These are phyloP conservation scores for Mythimna impura DNA, from an alignment of 2,888 invertebrate genomes.

Conservation along the genomic window DNA sequence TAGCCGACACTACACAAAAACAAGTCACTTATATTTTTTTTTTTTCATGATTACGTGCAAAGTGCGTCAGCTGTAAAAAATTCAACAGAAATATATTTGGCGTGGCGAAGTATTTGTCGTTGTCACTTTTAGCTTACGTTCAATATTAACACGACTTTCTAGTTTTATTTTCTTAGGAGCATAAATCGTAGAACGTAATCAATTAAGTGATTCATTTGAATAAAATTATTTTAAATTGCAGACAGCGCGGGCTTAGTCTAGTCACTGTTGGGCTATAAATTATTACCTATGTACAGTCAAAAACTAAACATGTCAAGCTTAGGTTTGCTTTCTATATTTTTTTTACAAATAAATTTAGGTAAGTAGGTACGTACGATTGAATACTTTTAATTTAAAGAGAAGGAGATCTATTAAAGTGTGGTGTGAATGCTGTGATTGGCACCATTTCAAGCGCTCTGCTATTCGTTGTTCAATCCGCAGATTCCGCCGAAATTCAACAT, in stretches of 20 bases:
- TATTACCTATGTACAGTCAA: constrained; percentile 1
- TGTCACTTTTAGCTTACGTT: constrained; percentile 25
- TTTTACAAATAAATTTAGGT: background rate
- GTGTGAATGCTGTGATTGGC: constrained; percentile 48
- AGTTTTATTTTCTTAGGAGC: constrained; percentile 15
- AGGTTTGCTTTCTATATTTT: background rate
- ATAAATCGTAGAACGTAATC: constrained; percentile 34
- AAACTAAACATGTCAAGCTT: background rate
- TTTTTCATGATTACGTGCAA: constrained; percentile 24
- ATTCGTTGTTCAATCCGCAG: constrained; percentile 37
- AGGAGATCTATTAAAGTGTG: constrained; percentile 10
- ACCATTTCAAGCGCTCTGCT: constrained; percentile 47
- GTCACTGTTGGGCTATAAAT: constrained; percentile 15
- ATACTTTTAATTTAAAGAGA: constrained; percentile 6
- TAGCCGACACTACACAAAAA: constrained; percentile 7
- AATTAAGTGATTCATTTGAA: constrained; percentile 33
- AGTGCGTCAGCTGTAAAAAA: constrained; percentile 44
- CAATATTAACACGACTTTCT: constrained; percentile 21
- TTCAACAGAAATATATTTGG: constrained; percentile 43
- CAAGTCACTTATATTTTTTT: constrained; percentile 19
- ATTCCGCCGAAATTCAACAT: constrained; percentile 52
- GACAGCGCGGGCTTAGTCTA: background rate
- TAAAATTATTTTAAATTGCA: constrained; percentile 32
- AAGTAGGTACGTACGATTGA: background rate
- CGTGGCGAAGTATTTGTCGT: constrained; percentile 34